Conservation (phyloP, 2,888 invertebrate species). For the Myopa testacea region DNA sequence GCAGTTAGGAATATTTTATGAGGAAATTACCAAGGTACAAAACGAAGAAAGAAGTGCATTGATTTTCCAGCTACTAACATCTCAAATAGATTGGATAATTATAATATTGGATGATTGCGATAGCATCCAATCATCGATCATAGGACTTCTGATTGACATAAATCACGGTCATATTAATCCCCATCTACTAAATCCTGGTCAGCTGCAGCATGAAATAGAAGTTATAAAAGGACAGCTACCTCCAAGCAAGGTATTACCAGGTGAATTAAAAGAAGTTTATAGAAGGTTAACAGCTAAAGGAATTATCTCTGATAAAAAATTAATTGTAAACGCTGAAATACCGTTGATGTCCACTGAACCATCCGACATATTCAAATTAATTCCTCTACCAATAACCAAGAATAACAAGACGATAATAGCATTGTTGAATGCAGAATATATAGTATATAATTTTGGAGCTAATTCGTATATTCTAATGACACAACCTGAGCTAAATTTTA, state of each 20-base stretch:
- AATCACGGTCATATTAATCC: slow-evolving; percentile 3
- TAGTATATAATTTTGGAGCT: not conserved
- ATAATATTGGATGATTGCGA: slow-evolving; percentile 10
- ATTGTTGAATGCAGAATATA: not conserved
- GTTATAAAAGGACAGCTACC: slow-evolving; percentile 4
- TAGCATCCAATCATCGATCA: not conserved
- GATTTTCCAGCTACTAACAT: not conserved
- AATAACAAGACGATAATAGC: not conserved
- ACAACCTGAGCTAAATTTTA: slow-evolving; percentile 3
- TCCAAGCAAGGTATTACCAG: not conserved
- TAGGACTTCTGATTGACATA: not conserved
- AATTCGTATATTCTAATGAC: not conserved
- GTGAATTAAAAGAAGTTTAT: slow-evolving; percentile 3
- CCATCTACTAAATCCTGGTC: not conserved
- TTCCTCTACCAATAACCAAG: not conserved
- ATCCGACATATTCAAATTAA: not conserved
- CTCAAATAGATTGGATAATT: not conserved
- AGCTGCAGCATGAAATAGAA: not conserved
- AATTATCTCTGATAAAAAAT: not conserved
- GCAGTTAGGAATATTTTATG: not conserved
- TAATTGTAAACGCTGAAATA: not conserved
- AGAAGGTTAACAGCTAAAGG: not conserved
- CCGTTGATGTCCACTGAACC: not conserved
- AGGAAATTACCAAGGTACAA: not conserved
- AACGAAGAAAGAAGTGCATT: not conserved